Conservation (phyloP, 2,113 vertebrate genomes). For the human region DNA sequence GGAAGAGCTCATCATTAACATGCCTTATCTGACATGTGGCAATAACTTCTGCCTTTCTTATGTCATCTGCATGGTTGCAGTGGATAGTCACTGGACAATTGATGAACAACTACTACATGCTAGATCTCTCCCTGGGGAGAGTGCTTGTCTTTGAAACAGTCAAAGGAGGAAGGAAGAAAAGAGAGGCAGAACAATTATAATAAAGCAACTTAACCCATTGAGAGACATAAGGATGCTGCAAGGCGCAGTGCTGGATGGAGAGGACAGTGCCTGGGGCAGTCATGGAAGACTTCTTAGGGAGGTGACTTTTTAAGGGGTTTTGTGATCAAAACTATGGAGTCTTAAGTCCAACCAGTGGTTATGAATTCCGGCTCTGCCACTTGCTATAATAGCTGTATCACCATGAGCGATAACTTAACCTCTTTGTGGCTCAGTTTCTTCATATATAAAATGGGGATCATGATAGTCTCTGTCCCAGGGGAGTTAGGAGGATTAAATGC, state of each 20-base stretch:
- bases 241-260: too few species aligned
- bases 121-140: neutral
- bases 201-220: too few species aligned
- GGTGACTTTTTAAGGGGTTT: neutral
- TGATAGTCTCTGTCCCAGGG: neutral
- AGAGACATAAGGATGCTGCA: neutral
- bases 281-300: neutral
- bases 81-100: accelerated
- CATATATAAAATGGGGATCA: neutral
- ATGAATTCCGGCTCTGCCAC: neutral
- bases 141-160: neutral
- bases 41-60: neutral
- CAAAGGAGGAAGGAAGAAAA: neutral
- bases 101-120: neutral
- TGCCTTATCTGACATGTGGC: neutral
- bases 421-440: neutral
- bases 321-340: neutral
- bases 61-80: too few species aligned
- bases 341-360: neutral
- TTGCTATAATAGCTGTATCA: neutral
- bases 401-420: neutral
- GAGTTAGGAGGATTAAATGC: neutral
- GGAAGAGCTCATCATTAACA: too few species aligned
- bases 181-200: neutral
- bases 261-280: too few species aligned